Evolutionary conservation across 2,888 invertebrate species (phyloP).

Genomic region (Exocentrus adspersus): DNA sequence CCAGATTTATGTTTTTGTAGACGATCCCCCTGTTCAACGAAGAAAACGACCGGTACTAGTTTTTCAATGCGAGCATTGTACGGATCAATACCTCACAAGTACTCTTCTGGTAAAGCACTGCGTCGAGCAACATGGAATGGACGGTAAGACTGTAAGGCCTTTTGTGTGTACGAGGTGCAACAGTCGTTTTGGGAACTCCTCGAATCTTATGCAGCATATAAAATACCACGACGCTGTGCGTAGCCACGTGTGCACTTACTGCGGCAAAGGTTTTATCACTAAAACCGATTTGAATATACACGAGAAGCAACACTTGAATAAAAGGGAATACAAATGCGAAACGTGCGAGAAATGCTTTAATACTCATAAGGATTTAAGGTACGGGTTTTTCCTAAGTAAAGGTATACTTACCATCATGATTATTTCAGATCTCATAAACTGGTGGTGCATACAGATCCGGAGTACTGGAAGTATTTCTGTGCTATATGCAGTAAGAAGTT

Average conservation of each 20-base stretch:
- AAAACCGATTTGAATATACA: constrained; percentile 52
- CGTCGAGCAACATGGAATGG: constrained; percentile 47
- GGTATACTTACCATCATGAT: background rate
- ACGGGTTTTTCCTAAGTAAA: background rate
- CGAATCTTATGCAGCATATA: constrained; percentile 51
- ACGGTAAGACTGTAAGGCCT: constrained; percentile 47
- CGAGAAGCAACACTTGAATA: constrained; percentile 53
- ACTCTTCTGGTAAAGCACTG: constrained; percentile 47
- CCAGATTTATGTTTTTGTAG: too few species aligned
- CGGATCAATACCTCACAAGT: constrained; percentile 40
- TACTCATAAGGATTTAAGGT: constrained; percentile 53
- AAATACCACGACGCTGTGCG: constrained; percentile 52
- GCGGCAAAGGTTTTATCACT: constrained; percentile 61
- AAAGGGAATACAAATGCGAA: constrained; percentile 51
- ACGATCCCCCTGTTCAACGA: constrained; percentile 2
- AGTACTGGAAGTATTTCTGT: constrained; percentile 54
- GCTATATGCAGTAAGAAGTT: constrained; percentile 51
- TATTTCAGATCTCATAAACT: constrained; percentile 51
- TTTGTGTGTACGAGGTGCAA: constrained; percentile 51
- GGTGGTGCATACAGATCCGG: constrained; percentile 55
- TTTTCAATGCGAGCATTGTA: constrained; percentile 47
- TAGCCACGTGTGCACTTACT: constrained; percentile 52
- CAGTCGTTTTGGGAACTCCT: constrained; percentile 50
- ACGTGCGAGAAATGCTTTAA: constrained; percentile 52
- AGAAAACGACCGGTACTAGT: constrained; percentile 33